Percentiles rank a stretch among this genome's conserved stretches.
These are phyloP conservation scores for Ctenopoma multispine DNA, from an alignment of 2,797 vertebrate genomes.

Conservation along the genomic window DNA sequence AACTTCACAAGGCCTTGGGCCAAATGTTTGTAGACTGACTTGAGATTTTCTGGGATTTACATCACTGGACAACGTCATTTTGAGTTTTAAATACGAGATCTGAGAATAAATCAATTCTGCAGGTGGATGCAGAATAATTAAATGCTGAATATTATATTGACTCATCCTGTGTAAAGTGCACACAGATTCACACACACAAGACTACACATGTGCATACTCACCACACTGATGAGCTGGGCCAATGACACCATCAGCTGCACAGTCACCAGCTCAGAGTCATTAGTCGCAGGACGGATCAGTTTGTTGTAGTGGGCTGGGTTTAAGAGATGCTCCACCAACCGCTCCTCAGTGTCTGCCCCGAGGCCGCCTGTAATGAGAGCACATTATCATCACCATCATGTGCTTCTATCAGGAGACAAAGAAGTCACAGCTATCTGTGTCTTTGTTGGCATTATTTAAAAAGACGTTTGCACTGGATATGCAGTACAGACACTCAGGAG, in stretches of 20 bases:
- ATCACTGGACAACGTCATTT: neutral
- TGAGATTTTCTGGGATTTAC: neutral
- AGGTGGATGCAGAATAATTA: too few relatives aligned
- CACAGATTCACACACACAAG: neutral
- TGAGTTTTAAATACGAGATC: neutral
- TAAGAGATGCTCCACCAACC: constrained; percentile 93
- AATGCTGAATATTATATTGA: neutral
- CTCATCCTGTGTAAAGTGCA: neutral
- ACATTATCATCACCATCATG: constrained; percentile 48
- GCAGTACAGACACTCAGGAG: constrained; percentile 14
- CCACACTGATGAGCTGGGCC: constrained; percentile 98
- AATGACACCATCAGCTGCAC: constrained; percentile 97
- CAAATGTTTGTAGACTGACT: neutral
- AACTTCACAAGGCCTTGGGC: neutral
- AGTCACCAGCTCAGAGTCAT: constrained; percentile 93
- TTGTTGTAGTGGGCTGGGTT: constrained; percentile 96
- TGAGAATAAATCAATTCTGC: too few relatives aligned
- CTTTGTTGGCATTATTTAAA: constrained; percentile 30
- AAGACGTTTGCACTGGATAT: constrained; percentile 17
- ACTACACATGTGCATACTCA: constrained; percentile 69
- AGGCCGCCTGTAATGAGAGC: constrained; percentile 82
- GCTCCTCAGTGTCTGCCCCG: constrained; percentile 93
- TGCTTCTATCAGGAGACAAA: constrained; percentile 15
- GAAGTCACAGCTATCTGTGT: constrained; percentile 30
- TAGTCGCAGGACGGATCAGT: constrained; percentile 94